Evolutionary conservation across 1,140 invertebrate species (phyloP), one percentile per base, ranked within the genome.

Genomic region (Matsumurasca onukii): DNA sequence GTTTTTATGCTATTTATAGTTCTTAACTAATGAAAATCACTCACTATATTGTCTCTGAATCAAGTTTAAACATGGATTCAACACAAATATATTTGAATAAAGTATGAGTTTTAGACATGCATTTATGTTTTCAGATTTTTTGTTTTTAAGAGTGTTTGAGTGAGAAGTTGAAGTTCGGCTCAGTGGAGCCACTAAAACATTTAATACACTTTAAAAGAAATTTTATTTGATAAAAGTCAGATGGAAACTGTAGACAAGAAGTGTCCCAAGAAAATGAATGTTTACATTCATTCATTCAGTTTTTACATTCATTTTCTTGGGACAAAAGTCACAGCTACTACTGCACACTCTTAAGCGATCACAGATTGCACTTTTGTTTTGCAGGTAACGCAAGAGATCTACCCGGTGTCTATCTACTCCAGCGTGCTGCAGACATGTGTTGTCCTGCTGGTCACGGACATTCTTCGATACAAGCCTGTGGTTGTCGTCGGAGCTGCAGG

Each of bases 311-410:
- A 45, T 45, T 45, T 45, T 45, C 9, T 12, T 45, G 34, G 34
- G 9, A 45, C 34, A 45, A 45, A 45, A 45, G n/a, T n/a, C n/a
- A n/a, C n/a, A n/a, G n/a, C n/a, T n/a, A n/a, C n/a, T n/a, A n/a
- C n/a, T n/a, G n/a, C n/a, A 45, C 34, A 45, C 34, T 12, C 9
- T 12, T 45, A 45, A 45, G 17, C 17, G 9, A 45, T 12, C 9
- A 12, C 9, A 12, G 17, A 45, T 17, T 17, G 9, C 9, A 45
- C 34, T 17, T 51, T 20, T 3, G n/a, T 20, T 51, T 3, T 22
- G 3, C n/a, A 51, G 49, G 49, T 51, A n/a, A 51, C 49, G n/a
- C 49, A 51, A 51, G 49, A 51, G 17, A 51, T 51, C n/a, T 51
- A 51, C 49, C 49, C 49, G n/a, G 49, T 51, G 49, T 51, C 49